Evolutionary conservation across 1,140 invertebrate genomes (phyloP).

Genomic region (Caenorhabditis tropicalis): DNA sequence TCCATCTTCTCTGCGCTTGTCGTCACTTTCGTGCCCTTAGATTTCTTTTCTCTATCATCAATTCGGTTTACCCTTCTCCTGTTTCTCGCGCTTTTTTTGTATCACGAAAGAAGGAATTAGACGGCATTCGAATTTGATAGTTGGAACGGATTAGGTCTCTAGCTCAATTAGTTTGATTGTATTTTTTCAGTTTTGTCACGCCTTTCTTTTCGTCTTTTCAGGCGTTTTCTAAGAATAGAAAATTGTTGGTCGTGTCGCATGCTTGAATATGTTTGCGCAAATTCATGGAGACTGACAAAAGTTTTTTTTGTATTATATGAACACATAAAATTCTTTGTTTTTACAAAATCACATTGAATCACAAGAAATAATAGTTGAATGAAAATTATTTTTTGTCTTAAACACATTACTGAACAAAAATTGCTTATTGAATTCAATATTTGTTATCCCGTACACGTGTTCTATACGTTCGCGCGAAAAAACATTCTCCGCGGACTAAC

Average conservation of each 20-base stretch:
- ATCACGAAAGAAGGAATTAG: not conserved
- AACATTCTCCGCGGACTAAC: not conserved
- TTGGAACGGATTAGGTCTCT: constrained; percentile 7
- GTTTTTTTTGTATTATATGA: too few species aligned
- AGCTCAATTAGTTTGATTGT: constrained; percentile 20
- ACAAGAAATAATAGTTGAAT: too few species aligned
- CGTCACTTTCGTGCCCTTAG: not conserved
- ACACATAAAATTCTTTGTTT: too few species aligned
- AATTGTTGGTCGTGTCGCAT: too few species aligned
- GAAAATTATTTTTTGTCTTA: too few species aligned
- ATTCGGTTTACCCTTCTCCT: constrained; percentile 10
- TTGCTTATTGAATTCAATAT: too few species aligned
- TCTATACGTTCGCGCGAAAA: not conserved
- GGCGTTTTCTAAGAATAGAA: not conserved
- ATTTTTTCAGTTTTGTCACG: not conserved
- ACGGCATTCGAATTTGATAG: not conserved
- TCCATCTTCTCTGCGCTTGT: not conserved
- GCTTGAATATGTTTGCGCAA: too few species aligned
- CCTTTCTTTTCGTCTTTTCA: not conserved
- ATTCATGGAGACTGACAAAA: too few species aligned
- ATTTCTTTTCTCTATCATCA: constrained; percentile 36
- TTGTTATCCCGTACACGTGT: too few species aligned
- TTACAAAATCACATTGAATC: too few species aligned
- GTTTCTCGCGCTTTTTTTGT: not conserved
- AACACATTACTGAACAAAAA: too few species aligned